Evolutionary conservation across 2,113 vertebrate genomes (phyloP), one percentile per base, ranked within the genome.

Genomic region (Megalops atlanticus): DNA sequence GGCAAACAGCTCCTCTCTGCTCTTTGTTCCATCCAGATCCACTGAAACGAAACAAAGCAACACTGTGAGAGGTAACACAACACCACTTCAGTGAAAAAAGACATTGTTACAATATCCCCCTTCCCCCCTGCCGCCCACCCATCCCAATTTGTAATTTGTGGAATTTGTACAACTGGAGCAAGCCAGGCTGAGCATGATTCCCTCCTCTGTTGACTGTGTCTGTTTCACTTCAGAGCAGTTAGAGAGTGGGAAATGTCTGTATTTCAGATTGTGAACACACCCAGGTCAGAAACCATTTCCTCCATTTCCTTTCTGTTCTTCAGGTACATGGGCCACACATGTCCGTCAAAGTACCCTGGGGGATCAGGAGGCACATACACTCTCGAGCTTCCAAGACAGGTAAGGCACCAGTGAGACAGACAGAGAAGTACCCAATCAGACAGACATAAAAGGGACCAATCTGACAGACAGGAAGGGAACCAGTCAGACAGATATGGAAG

Each of bases 311-410:
- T 85, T 77, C 90, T 95, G 83, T 98, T 94, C 87, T 95, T 97
- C 70, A 96, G 86, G 88, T 97, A 98, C 97, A 98, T 98, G 76
- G 96, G 97, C 97, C 97, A 99, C 84, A 99, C 97, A 0, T 98
- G 91, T 87, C 95, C 92, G 35, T 99, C 96, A 76, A 98, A 98
- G 84, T 96, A 97, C 4, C 95, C 96, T 0, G 95, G 95, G n/a
- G 93, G 89, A 83, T 99, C 97, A 76, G 96, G 96, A 80, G 97
- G 97, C 1, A 87, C 83, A 85, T 99, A 99, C 15, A 95, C 85
- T 81, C 98, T 94, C 3, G 82, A 94, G 85, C 97, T 99, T 88
- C 73, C 68, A 40, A 64, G 74, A 6, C 8, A 18, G 4, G 36
- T 31, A 49, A 49, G 43, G 24, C 2, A 84, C 11, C 0, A 73